Conservation (phyloP, 2,888 invertebrate genomes). For the Amiota mariae region DNA sequence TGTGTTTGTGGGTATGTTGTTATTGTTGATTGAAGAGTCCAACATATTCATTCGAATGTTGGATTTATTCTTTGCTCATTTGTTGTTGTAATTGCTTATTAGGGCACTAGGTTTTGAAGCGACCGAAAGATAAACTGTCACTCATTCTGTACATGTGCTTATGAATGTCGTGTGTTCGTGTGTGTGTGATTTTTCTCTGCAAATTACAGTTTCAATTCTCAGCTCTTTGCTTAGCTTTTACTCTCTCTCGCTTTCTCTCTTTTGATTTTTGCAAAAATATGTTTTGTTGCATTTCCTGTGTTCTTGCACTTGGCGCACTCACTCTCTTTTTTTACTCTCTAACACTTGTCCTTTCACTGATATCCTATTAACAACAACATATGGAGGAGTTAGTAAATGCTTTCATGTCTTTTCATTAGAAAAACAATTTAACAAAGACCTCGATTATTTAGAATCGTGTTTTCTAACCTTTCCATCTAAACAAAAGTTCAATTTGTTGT, state of each 20-base stretch:
- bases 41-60: neutral
- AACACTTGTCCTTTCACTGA: neutral
- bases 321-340: neutral
- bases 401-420: no score
- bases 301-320: slow-evolving; percentile 1
- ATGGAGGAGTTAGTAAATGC: neutral
- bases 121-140: slow-evolving; percentile 55
- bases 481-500: no score
- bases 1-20: no score
- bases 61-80: neutral
- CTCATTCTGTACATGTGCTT: slow-evolving; percentile 30
- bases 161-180: neutral
- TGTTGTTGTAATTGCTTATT: slow-evolving; percentile 53
- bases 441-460: no score
- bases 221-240: slow-evolving; percentile 3
- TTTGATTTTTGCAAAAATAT: no score
- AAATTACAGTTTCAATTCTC: neutral
- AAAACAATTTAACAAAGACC: no score
- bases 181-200: slow-evolving; percentile 10
- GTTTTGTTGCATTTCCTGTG: slow-evolving; percentile 6
- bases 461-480: no score
- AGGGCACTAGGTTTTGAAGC: slow-evolving; percentile 69
- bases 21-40: no score
- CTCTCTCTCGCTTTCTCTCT: slow-evolving; percentile 4
- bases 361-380: slow-evolving; percentile 1